Percentiles rank a stretch among this genome's conserved stretches.
phyloP scores from a whole-genome alignment of 35 echinoderm and acorn worm species.

The Chiridota heheva region DNA sequence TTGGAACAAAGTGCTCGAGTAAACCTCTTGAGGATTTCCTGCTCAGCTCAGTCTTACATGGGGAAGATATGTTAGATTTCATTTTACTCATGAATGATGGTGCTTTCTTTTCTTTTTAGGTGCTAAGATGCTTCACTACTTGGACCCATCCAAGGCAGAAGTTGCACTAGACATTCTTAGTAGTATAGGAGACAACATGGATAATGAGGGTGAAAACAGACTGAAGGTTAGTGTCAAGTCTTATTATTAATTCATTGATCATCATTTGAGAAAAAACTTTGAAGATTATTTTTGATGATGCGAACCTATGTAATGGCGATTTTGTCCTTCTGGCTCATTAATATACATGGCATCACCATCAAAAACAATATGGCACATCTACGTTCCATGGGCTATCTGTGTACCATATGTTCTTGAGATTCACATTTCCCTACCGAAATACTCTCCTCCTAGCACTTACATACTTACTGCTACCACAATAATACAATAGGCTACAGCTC shows the following conservation, averaged over 20 bases:
- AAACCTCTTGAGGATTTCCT: background rate
- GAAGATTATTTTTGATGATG: background rate
- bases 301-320: too few species aligned
- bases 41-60: background rate
- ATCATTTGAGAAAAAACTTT: background rate
- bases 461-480: background rate
- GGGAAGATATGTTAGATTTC: background rate
- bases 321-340: too few species aligned
- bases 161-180: conserved; percentile 65
- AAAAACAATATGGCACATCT: too few species aligned
- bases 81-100: background rate
- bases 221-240: conserved; percentile 33
- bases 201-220: too few species aligned
- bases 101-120: conserved; percentile 37
- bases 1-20: too few species aligned
- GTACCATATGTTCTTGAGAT: too few species aligned
- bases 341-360: too few species aligned
- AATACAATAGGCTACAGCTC: too few species aligned
- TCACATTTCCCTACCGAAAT: too few species aligned
- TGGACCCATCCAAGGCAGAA: conserved; percentile 72
- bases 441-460: too few species aligned
- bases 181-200: conserved; percentile 48
- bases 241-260: background rate
- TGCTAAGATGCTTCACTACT: conserved; percentile 39
- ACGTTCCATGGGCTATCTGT: too few species aligned